Evolutionary conservation across 2,113 vertebrate species (phyloP).

Genomic region (Picathartes gymnocephalus): DNA sequence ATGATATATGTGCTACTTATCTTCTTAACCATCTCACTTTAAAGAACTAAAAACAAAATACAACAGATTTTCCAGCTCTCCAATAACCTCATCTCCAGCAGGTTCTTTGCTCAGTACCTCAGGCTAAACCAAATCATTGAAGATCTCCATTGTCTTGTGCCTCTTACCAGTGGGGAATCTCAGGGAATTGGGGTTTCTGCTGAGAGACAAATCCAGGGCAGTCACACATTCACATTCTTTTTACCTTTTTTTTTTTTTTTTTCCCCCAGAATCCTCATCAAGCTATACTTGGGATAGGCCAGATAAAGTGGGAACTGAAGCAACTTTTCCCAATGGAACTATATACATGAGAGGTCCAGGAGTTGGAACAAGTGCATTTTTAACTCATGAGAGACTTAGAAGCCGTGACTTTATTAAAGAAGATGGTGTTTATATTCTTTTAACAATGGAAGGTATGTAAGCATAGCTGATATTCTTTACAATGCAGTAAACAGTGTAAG

Average conservation of each 20-base stretch:
- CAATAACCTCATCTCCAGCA: neutral
- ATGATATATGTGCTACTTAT: neutral
- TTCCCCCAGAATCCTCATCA: neutral
- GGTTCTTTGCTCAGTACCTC: neutral
- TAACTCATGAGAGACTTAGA: conserved; percentile 77
- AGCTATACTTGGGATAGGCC: conserved; percentile 81
- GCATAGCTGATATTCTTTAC: neutral
- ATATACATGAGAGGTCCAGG: conserved; percentile 70
- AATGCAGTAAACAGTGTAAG: neutral
- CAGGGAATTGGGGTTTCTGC: neutral
- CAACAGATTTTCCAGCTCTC: neutral
- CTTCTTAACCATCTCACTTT: neutral
- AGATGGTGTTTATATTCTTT: conserved; percentile 75
- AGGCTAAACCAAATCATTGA: neutral
- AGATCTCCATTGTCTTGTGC: neutral
- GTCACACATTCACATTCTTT: neutral
- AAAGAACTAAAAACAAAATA: neutral
- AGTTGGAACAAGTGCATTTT: conserved; percentile 70
- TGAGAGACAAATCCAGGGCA: neutral
- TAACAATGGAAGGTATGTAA: conserved; percentile 81
- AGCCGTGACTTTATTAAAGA: conserved; percentile 85
- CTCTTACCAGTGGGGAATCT: neutral
- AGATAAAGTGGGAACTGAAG: conserved; percentile 73
- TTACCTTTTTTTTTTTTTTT: neutral
- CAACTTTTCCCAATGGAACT: conserved; percentile 75